Evolutionary conservation across 2,797 vertebrate species (phyloP).

Genomic region (Takifugu rubripes): DNA sequence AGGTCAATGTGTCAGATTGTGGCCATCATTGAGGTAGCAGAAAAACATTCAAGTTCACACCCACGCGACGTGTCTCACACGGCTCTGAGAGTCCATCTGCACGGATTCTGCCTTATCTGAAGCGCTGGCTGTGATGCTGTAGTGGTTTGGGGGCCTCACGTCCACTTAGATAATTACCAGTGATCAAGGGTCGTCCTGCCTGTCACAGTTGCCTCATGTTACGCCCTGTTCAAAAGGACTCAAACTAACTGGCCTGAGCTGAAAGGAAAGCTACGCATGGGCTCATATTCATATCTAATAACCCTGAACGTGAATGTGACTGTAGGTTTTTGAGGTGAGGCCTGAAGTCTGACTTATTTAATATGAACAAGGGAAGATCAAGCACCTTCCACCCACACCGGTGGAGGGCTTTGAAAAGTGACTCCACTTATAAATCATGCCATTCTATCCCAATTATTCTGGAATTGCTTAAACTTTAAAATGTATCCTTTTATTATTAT

Average conservation of each 20-base stretch:
- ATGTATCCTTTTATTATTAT: background rate
- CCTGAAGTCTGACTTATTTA: slow-evolving; percentile 70
- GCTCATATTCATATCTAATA: slow-evolving; percentile 71
- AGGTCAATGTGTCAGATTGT: slow-evolving; percentile 39
- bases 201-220: slow-evolving; percentile 71
- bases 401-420: slow-evolving; percentile 60
- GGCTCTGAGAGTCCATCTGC: slow-evolving; percentile 23
- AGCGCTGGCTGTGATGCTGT: slow-evolving; percentile 41
- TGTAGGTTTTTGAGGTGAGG: slow-evolving; percentile 59
- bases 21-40: slow-evolving; percentile 1
- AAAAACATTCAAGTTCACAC: slow-evolving; percentile 5
- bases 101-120: slow-evolving; percentile 30
- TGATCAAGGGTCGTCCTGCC: slow-evolving; percentile 75
- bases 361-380: slow-evolving; percentile 73
- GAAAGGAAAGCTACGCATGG: slow-evolving; percentile 67
- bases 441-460: slow-evolving; percentile 10
- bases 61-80: slow-evolving; percentile 13
- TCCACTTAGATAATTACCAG: slow-evolving; percentile 74
- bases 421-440: slow-evolving; percentile 36
- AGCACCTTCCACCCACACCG: slow-evolving; percentile 61
- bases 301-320: slow-evolving; percentile 50
- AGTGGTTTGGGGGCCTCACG: slow-evolving; percentile 65
- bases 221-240: slow-evolving; percentile 74
- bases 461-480: slow-evolving; percentile 9
- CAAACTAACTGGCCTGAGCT: slow-evolving; percentile 71